Base-by-base conservation (phyloP, 2,797 vertebrate species). In the Channa striata region DNA sequence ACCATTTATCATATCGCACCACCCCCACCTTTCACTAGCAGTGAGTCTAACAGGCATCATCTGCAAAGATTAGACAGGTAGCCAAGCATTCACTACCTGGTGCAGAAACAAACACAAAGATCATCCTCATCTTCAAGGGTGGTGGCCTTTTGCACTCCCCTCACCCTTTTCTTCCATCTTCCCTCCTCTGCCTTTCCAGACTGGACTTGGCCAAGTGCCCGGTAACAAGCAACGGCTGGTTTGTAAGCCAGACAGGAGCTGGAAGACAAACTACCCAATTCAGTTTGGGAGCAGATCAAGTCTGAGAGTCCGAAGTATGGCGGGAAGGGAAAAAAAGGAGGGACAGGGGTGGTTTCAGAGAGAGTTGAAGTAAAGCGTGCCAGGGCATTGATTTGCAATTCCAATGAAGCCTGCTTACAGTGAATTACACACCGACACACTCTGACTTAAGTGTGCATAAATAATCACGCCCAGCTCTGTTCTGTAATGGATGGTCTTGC, bases 301-400 rank as follows among this genome's bases (percentile, higher is more conserved):
- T 87, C 8, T 36, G 68, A 89, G 83, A 50, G 36, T 54, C 44
- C 58, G 67, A 52, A 47, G 64, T 59, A 46, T 52, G 19, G 43
- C n/a, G 34, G 46, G 51, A 51, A 49, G 53, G 53, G 53, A 20
- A 4, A 33, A 30, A 11, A 51, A 52, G 21, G 40, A 59, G 57
- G 43, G 57, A 58, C 69, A 43, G 25, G 36, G 34, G 44, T 50
- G 64, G 59, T 59, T 74, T 71, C 21, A 82, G 71, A 72, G 69
- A 68, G 84, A 88, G 68, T 68, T 69, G 83, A 83, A 72, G 83
- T 69, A 82, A 83, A 85, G 82, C 66, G 23, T 78, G 81, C 81
- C 47, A 75, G 66, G 70, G 65, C 83, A 92, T 88, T 86, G 88
- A 94, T 94, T 94, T 94, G 91, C 89, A 92, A 94, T 94, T 93